Conservation (phyloP, 2,113 vertebrate genomes). For the Bucco capensis region DNA sequence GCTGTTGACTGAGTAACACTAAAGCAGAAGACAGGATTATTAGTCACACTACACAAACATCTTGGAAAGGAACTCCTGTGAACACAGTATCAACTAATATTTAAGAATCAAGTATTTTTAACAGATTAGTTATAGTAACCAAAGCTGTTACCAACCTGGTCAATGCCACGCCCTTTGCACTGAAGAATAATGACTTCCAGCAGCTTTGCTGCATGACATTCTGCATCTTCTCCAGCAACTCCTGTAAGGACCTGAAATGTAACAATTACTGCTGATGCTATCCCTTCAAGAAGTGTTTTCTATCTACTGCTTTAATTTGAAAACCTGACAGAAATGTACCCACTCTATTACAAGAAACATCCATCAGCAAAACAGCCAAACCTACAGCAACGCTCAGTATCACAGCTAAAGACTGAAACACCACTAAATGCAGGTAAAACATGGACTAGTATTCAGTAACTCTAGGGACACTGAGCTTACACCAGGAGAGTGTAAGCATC, state of each 20-base stretch:
- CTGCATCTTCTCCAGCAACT: constrained; percentile 96
- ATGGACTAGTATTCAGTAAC: background rate
- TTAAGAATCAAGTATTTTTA: background rate
- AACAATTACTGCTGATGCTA: background rate
- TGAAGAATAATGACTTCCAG: constrained; percentile 96
- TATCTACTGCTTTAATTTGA: background rate
- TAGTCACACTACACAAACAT: background rate
- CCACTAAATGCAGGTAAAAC: background rate
- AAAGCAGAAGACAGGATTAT: background rate
- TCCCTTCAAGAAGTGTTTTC: background rate
- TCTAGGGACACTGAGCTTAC: background rate
- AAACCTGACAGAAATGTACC: background rate
- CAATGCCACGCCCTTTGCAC: constrained; percentile 97
- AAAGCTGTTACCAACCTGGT: constrained; percentile 83
- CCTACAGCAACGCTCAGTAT: background rate
- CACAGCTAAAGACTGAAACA: background rate
- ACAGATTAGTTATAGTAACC: background rate
- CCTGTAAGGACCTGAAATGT: constrained; percentile 88
- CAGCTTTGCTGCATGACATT: constrained; percentile 95
- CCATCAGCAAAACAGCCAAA: background rate
- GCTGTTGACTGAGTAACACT: background rate
- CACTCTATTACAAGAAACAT: background rate
- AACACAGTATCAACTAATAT: background rate
- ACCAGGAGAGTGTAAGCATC: background rate
- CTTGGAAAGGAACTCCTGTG: rapidly evolving